phyloP scores from a whole-genome alignment of 2,888 invertebrate species.

The Hirtodrosophila histrioides region DNA sequence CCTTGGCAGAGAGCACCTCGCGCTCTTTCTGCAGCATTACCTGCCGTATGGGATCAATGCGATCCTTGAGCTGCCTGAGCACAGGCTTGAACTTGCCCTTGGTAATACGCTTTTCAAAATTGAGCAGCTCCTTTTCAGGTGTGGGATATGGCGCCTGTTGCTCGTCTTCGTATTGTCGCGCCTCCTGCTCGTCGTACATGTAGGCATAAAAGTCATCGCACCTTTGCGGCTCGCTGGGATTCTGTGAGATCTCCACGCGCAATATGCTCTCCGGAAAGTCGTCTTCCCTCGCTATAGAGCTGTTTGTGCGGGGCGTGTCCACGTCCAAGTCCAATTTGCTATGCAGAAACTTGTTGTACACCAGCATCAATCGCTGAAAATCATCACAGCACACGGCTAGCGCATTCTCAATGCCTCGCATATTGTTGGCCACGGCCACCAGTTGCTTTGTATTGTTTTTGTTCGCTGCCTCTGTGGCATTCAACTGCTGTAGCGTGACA shows the following conservation, averaged over 20 bases:
- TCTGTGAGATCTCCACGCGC: slow-evolving; percentile 80
- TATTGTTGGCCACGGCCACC: slow-evolving; percentile 81
- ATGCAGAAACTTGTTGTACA: slow-evolving; percentile 83
- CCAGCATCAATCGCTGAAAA: slow-evolving; percentile 83
- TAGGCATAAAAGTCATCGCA: slow-evolving; percentile 84
- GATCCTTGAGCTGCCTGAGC: slow-evolving; percentile 82
- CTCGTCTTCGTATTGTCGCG: slow-evolving; percentile 52
- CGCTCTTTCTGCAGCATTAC: slow-evolving; percentile 83
- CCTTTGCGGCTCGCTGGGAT: slow-evolving; percentile 69
- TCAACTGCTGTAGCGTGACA: slow-evolving; percentile 81
- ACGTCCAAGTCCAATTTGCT: slow-evolving; percentile 72
- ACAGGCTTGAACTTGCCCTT: slow-evolving; percentile 84
- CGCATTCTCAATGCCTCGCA: slow-evolving; percentile 82
- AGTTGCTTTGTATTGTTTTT: slow-evolving; percentile 80
- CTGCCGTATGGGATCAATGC: slow-evolving; percentile 83
- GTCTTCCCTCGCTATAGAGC: slow-evolving; percentile 39
- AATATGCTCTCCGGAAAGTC: slow-evolving; percentile 81
- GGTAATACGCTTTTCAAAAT: slow-evolving; percentile 82
- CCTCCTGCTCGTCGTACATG: slow-evolving; percentile 81
- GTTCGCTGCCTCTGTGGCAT: slow-evolving; percentile 73
- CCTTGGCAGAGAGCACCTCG: slow-evolving; percentile 81
- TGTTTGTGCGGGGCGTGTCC: slow-evolving; percentile 4
- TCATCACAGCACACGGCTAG: slow-evolving; percentile 83
- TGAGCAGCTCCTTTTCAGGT: slow-evolving; percentile 80
- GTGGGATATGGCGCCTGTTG: slow-evolving; percentile 61